These are phyloP conservation scores for Choristoneura fumiferana DNA, from an alignment of 1,140 invertebrate species.

Conservation along the genomic window DNA sequence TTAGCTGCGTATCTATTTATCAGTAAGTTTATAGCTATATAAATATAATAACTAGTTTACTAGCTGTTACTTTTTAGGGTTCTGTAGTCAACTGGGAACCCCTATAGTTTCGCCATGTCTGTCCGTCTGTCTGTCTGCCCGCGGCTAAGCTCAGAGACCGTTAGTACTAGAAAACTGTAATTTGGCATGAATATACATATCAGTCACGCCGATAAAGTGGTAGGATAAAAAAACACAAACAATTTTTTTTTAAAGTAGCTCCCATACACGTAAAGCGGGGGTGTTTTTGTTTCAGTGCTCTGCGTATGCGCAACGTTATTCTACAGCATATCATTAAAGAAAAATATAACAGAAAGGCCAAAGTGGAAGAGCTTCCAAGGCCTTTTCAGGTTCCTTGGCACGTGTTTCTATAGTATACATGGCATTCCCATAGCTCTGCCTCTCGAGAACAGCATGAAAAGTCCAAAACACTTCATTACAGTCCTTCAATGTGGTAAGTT, in stretches of 20 bases:
- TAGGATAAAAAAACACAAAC: too few species aligned
- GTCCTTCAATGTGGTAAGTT: constrained; percentile 42
- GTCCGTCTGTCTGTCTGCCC: too few species aligned
- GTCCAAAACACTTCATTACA: constrained; percentile 39
- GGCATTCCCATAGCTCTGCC: constrained; percentile 47
- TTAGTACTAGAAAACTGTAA: too few species aligned
- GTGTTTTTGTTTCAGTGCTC: constrained; percentile 36
- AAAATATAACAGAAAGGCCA: constrained; percentile 36
- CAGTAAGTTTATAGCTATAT: constrained; percentile 32
- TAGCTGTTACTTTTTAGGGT: too few species aligned
- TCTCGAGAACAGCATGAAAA: constrained; percentile 58
- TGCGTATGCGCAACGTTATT: constrained; percentile 45
- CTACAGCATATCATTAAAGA: constrained; percentile 40
- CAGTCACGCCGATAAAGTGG: too few species aligned
- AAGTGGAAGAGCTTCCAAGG: constrained; percentile 50
- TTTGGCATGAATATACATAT: too few species aligned
- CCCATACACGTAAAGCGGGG: too few species aligned
- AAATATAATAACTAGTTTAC: background rate
- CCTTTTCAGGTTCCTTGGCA: constrained; percentile 45
- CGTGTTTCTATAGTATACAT: constrained; percentile 50
- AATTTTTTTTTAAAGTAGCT: too few species aligned
- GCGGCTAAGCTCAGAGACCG: too few species aligned
- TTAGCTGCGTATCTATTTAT: constrained; percentile 48
- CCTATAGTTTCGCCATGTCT: too few species aligned
- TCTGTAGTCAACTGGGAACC: too few species aligned